These are phyloP conservation scores for Ormyrus nitidulus DNA, from an alignment of 2,888 invertebrate genomes.

Conservation along the genomic window DNA sequence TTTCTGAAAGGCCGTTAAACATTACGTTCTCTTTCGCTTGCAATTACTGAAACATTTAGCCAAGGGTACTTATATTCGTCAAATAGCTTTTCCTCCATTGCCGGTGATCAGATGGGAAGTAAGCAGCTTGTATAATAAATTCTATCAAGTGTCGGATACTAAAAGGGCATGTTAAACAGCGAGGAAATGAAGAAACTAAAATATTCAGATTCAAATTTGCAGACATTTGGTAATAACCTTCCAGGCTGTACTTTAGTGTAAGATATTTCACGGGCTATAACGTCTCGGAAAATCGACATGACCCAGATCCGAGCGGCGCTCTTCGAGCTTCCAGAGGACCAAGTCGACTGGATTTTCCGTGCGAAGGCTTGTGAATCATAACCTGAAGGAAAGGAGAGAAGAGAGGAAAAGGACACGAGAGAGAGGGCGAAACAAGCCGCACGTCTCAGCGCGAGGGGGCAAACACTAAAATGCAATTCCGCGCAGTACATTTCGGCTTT, in stretches of 20 bases:
- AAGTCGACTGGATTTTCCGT: slow-evolving; percentile 43
- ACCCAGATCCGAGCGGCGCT: slow-evolving; percentile 17
- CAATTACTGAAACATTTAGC: too few relatives aligned
- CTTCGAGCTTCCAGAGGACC: neutral
- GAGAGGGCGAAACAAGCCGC: slow-evolving; percentile 15
- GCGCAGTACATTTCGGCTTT: slow-evolving; percentile 43
- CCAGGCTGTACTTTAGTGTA: neutral
- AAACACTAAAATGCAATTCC: slow-evolving; percentile 49
- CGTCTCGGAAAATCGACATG: slow-evolving; percentile 32
- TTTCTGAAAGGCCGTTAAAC: too few relatives aligned
- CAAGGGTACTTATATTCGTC: too few relatives aligned
- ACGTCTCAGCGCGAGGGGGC: neutral
- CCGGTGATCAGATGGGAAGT: too few relatives aligned
- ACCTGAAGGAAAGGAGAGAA: neutral
- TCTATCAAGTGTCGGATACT: too few relatives aligned
- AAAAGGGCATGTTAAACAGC: too few relatives aligned
- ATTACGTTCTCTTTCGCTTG: too few relatives aligned
- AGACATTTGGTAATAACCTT: slow-evolving; percentile 12
- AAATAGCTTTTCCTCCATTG: too few relatives aligned
- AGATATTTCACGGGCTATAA: slow-evolving; percentile 16
- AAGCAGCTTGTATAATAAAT: too few relatives aligned
- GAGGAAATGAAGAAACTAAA: slow-evolving; percentile 15
- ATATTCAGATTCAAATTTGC: slow-evolving; percentile 29
- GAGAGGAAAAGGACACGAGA: neutral
- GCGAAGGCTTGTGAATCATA: slow-evolving; percentile 44